These are phyloP conservation scores for Acanthurus tractus DNA, from an alignment of 2,797 vertebrate genomes.

Conservation along the genomic window DNA sequence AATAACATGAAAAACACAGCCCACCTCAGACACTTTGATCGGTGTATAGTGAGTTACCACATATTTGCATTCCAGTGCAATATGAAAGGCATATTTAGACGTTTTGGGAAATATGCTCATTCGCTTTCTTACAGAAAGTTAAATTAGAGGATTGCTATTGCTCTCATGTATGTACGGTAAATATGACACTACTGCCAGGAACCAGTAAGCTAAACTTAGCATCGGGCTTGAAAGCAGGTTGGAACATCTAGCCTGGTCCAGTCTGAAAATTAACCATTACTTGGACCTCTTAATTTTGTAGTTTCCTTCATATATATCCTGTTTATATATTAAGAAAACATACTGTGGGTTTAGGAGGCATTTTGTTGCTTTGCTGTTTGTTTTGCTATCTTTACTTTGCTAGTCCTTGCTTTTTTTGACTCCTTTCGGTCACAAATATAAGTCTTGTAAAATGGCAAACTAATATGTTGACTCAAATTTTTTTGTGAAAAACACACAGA, in stretches of 20 bases:
- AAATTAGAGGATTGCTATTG: not conserved
- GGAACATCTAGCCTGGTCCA: not conserved
- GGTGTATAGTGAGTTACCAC: not conserved
- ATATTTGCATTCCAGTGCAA: not conserved
- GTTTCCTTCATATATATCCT: not conserved
- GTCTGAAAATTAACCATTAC: too few species aligned
- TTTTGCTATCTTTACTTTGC: not conserved
- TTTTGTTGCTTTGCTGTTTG: not conserved
- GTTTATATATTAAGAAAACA: not conserved
- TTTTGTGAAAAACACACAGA: not conserved
- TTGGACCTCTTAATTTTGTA: too few species aligned
- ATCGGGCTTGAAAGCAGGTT: not conserved
- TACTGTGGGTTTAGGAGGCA: not conserved
- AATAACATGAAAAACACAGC: constrained; percentile 1
- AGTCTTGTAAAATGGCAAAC: too few species aligned
- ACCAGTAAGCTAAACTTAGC: not conserved
- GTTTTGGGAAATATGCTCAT: not conserved
- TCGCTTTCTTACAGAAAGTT: not conserved
- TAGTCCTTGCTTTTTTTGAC: too few species aligned
- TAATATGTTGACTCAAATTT: too few species aligned
- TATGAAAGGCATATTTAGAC: not conserved
- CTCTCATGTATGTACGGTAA: not conserved
- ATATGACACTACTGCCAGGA: not conserved
- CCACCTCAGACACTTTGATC: constrained; percentile 2
- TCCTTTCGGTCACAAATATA: too few species aligned